Conservation (phyloP, 2,888 invertebrate genomes). For the Blera fallax region DNA sequence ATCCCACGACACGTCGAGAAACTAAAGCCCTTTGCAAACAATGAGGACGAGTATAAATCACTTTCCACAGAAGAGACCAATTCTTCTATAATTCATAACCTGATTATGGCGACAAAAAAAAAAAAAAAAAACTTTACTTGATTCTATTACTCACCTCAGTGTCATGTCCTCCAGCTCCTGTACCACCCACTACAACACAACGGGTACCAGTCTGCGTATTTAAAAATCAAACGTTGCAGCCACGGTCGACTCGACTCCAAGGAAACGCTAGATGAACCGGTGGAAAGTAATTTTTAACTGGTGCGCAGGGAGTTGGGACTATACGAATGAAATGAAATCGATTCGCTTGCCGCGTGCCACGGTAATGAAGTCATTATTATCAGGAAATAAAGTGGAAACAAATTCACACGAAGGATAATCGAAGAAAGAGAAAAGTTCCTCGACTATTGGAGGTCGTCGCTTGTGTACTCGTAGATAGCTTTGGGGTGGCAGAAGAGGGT, state of each 20-base stretch:
- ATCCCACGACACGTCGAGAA: background rate
- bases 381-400: constrained; percentile 72
- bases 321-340: constrained; percentile 59
- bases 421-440: constrained; percentile 41
- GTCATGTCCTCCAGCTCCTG: background rate
- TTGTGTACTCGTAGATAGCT: constrained; percentile 1
- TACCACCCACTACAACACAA: background rate
- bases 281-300: constrained; percentile 33
- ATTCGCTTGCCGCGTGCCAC: constrained; percentile 66
- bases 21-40: background rate
- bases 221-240: background rate
- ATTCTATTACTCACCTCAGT: constrained; percentile 12
- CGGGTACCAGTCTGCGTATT: background rate
- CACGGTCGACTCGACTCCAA: background rate
- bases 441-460: constrained; percentile 1
- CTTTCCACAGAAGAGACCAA: background rate
- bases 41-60: constrained; percentile 22
- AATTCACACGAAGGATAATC: constrained; percentile 68
- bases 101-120: constrained; percentile 2
- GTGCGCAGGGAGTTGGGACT: constrained; percentile 8
- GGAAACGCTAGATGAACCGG: constrained; percentile 9
- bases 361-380: constrained; percentile 72
- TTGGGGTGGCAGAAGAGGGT: background rate
- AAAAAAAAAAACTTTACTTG: background rate
- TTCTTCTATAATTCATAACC: constrained; percentile 28